Evolutionary conservation across 2,888 invertebrate genomes (phyloP), one percentile per base, ranked within the genome.

Genomic region (Oxycera nigricornis): DNA sequence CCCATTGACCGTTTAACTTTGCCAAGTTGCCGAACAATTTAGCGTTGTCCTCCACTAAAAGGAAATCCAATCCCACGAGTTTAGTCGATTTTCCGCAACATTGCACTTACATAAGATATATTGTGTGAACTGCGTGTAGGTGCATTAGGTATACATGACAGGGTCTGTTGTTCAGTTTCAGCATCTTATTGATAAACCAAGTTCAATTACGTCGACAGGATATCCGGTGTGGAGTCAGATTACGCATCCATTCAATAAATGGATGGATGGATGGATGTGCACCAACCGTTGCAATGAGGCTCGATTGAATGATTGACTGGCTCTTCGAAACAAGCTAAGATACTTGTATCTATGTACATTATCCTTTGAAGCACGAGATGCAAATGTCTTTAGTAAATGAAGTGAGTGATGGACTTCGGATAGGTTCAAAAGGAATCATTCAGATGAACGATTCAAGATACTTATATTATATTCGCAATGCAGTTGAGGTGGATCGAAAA

Each of bases 161-260:
- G n/a, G n/a, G n/a, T n/a, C n/a, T n/a, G n/a, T n/a, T n/a, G n/a
- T n/a, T n/a, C n/a, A n/a, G n/a, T n/a, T n/a, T 9, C n/a, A 7
- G 31, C 17, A 31, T 61, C 35, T 3, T 3, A 41, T n/a, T 22
- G 41, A 7, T 65, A 20, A 39, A 39, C 4, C 22, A 31, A 22
- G 22, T 20, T 31, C 35, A 70, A 70, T 70, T 70, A 70, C 20
- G 30, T 52, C 30, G 31, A 22, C 70, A 70, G 70, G 70, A 70
- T 70, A 52, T 70, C 70, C 70, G 70, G 55, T 31, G 3, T 26
- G 70, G 1, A 30, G 11, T 68, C 28, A 9, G 30, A 17, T 30
- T 68, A 52, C 68, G 50, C 50, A 50, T 30, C n/a, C 17, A 28
- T 50, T 17, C 14, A 50, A 50, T 50, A 50, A n/a, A n/a, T 17